Evolutionary conservation across 2,888 invertebrate genomes (phyloP), one percentile per base, ranked within the genome.

Genomic region (Axea sp.): DNA sequence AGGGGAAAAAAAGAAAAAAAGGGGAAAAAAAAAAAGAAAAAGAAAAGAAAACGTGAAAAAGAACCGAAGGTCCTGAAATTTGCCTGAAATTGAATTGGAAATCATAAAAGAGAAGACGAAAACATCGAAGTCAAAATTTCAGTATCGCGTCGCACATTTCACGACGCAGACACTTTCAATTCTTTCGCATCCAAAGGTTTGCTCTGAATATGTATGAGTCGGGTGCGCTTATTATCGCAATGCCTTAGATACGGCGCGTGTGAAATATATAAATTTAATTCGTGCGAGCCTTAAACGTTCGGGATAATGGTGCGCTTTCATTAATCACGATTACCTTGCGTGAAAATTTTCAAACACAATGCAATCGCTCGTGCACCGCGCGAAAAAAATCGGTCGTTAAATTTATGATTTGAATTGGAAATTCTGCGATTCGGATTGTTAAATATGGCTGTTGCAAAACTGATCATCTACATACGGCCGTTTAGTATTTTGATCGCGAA

Each of bases 221-320:
- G 3, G 45, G 39, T 28, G 53, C 53, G 45, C 51, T 39, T 59
- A 59, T 68, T 67, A 68, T 60, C 68, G 43, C 26, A 51, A 60
- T 37, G 59, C 51, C 59, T 69, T 47, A 60, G 60, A 69, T 15
- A 47, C 43, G 26, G 59, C 28, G 43, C 35, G 49, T 53, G 53
- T 3, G 4, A 60, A 69, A 60, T 60, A 69, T 68, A 69, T 53
- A 69, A 60, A 69, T 69, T 69, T 60, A 4, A 45, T 69, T 60
- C 22, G 37, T 43, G 33, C 39, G 35, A 7, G 45, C 33, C 45
- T 45, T 35, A 26, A 45, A 65, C 35, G 51, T 51, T 47, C 39
- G 9, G 57, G 47, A 7, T 30, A 68, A 68, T 31, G 15, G 60
- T 30, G 55, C 39, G 35, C 30, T 33, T 51, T 45, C 59, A 60